Evolutionary conservation across 2,888 invertebrate species (phyloP).

Genomic region (Parnassius smintheus): DNA sequence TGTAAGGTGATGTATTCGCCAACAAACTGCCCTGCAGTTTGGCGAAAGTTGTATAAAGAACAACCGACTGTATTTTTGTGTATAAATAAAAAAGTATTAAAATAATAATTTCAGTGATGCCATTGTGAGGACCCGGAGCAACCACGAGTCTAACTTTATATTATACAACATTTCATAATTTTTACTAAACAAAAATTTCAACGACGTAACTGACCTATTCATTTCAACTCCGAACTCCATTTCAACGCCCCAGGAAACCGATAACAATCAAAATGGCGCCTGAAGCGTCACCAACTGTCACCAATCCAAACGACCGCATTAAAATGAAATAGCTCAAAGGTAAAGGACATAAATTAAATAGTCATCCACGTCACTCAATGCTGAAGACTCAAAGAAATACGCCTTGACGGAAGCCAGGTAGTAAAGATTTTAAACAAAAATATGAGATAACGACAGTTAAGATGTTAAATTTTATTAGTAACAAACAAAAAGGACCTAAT

Average conservation of each 20-base stretch:
- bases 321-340: slow-evolving; percentile 66
- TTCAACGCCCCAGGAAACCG: slow-evolving; percentile 52
- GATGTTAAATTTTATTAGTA: slow-evolving; percentile 76
- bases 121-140: too few species aligned
- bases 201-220: slow-evolving; percentile 52
- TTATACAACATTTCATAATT: not conserved
- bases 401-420: slow-evolving; percentile 77
- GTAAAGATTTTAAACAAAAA: slow-evolving; percentile 76
- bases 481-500: slow-evolving; percentile 72
- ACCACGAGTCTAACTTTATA: too few species aligned
- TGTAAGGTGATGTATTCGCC: too few species aligned
- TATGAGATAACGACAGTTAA: slow-evolving; percentile 74
- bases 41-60: too few species aligned
- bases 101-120: too few species aligned
- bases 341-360: slow-evolving; percentile 77
- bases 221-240: slow-evolving; percentile 28
- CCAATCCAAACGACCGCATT: slow-evolving; percentile 70
- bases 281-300: slow-evolving; percentile 71
- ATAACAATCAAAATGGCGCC: slow-evolving; percentile 77
- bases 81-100: too few species aligned
- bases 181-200: slow-evolving; percentile 34
- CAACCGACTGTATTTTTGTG: too few species aligned
- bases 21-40: too few species aligned
- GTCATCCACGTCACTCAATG: slow-evolving; percentile 73
- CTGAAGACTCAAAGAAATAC: slow-evolving; percentile 61